Evolutionary conservation across 2,888 invertebrate species (phyloP), one percentile per base, ranked within the genome.

Genomic region (Cerastis leucographa): DNA sequence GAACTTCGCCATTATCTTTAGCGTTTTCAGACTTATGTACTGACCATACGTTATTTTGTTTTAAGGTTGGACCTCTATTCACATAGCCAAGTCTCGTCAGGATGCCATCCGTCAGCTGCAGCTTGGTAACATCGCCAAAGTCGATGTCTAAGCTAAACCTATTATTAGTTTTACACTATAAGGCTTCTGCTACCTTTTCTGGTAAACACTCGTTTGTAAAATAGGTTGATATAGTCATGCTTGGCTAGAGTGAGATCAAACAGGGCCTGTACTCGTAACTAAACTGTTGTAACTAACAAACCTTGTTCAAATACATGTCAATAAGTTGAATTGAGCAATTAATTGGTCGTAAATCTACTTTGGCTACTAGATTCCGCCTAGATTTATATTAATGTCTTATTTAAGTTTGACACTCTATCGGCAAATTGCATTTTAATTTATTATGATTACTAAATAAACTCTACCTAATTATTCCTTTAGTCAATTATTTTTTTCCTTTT

Each of bases 91-190:
- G 88, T 96, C 96, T 40, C 94, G 95, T 29, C 93, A 95, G 84
- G 96, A 96, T 73, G 96, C 96, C 4, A 94, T 96, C 40, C 93
- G 93, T 74, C 95, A 95, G 76, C 88, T 96, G 69, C 93, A 91
- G 80, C 69, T 74, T 8, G 77, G 76, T 4, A 76, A 74, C 40
- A 79, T 73, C 54, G 70, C 78, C 1, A 84, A 84, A 71, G 17
- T 69, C 12, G 64, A 74, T n/a, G 65, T 77, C 42, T 86, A 54
- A 80, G 1, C 71, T 62, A 14, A 56, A 6, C 54, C 19, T 76
- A 70, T 35, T 65, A 35, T 2, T 69, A 71, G 35, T 75, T 49
- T 46, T 70, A 46, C 61, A 49, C 64, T 1, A 17, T 68, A 84
- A 76, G 62, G 72, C 77, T 75, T 77, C 29, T 73, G 70, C 74